Base-by-base conservation (phyloP, 2,113 vertebrate species). In the Cepphus grylle region DNA sequence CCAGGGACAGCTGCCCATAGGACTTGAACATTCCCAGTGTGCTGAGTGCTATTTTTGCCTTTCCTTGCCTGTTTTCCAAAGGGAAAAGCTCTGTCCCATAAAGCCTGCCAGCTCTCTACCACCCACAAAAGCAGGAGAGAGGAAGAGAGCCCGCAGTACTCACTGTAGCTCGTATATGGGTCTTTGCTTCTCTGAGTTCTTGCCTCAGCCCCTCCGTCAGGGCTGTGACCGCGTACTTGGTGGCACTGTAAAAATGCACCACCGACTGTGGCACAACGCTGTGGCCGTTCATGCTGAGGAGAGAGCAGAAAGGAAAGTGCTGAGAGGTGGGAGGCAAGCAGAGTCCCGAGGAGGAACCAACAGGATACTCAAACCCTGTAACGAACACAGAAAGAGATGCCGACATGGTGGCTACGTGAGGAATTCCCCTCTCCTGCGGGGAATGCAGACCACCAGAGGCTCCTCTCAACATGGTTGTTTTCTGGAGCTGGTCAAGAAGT, bases 151-250 rank as follows among this genome's bases (percentile, higher is more conserved):
- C 36, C 50, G 0, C 22, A 18, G 87, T 82, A 95, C 98, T 99
- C 97, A 99, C 99, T 34, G 99, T 99, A 93, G 99, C 99, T 96
- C 99, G 98, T 97, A 99, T 99, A 91, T 99, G 99, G 34, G 98
- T 99, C 94, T 98, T 99, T 42, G 98, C 99, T 94, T 99, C 99
- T 76, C 98, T 97, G 17, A 99, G 98, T 92, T 99, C 99, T 92
- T 99, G 99, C 87, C 99, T 97, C 67, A 99, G 97, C 70, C 99
- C 99, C 96, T 99, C 99, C 1, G 99, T 99, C 87, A 99, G 94
- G 4, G 99, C 99, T 0, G 99, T 99, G 83, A 99, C 99, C 0
- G 99, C 99, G 1, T 99, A 99, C 98, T 99, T 99, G 87, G 99
- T 99, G 91, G 99, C 99, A 13, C 98, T 98, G 98, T 99, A 99